These are phyloP conservation scores for Phymanthus crucifer DNA, from an alignment of 92 coral and sea anemone species.

Conservation along the genomic window DNA sequence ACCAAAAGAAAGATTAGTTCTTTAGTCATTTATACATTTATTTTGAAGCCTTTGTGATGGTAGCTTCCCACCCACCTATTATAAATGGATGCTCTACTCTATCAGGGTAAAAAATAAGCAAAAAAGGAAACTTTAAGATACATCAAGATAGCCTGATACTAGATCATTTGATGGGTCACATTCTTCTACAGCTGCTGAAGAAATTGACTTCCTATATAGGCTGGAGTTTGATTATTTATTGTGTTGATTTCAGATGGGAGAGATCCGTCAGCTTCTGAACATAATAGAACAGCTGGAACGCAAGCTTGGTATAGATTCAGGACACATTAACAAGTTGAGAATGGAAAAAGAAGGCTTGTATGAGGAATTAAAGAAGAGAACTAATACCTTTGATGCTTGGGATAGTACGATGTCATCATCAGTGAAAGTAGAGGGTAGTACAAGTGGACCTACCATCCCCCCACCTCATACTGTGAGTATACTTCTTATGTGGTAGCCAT, in stretches of 20 bases:
- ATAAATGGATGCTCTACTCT: background rate
- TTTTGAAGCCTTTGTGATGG: background rate
- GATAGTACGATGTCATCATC: slow-evolving; percentile 68
- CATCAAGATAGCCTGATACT: too few relatives aligned
- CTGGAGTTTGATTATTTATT: background rate
- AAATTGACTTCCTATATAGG: background rate
- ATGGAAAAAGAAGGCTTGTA: slow-evolving; percentile 84
- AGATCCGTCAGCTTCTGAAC: slow-evolving; percentile 92
- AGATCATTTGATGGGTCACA: too few relatives aligned
- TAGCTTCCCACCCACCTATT: background rate
- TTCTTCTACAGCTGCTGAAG: too few relatives aligned
- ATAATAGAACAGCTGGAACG: slow-evolving; percentile 95
- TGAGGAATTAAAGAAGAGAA: slow-evolving; percentile 73
- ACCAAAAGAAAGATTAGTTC: background rate
- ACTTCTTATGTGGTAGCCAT: too few relatives aligned
- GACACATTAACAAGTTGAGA: slow-evolving; percentile 72
- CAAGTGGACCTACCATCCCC: slow-evolving; percentile 17
- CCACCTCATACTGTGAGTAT: slow-evolving; percentile 38
- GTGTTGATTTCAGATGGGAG: slow-evolving; percentile 72
- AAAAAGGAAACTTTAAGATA: background rate
- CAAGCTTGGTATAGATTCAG: slow-evolving; percentile 94
- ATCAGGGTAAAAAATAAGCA: background rate
- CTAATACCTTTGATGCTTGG: slow-evolving; percentile 76
- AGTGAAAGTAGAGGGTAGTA: slow-evolving; percentile 31
- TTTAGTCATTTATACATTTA: background rate